Conservation (phyloP, 2,113 vertebrate genomes). For the Asarcornis scutulata region DNA sequence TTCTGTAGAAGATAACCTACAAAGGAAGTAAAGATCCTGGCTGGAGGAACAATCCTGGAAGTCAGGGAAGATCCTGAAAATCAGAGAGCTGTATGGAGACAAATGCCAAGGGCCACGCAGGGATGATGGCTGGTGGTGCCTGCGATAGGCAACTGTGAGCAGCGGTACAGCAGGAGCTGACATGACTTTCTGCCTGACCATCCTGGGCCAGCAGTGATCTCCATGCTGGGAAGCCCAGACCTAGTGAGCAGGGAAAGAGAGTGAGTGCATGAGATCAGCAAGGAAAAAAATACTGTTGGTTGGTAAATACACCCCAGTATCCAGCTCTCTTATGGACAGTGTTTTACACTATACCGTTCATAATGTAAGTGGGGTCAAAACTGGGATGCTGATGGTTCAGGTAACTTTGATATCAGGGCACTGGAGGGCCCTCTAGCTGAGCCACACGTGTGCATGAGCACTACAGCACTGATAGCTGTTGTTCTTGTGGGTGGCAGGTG, state of each 20-base stretch:
- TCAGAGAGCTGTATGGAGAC: neutral
- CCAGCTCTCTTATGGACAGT: neutral
- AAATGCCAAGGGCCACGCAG: neutral
- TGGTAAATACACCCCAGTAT: neutral
- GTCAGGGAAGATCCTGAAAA: neutral
- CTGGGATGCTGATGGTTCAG: neutral
- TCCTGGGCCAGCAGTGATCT: neutral
- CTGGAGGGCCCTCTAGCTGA: neutral
- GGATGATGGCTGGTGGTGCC: neutral
- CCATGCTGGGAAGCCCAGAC: neutral
- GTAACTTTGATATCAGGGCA: rapidly evolving
- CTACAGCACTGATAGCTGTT: no score
- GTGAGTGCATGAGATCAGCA: neutral
- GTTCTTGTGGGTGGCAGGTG: neutral
- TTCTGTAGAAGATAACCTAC: neutral
- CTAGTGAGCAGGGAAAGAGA: rapidly evolving
- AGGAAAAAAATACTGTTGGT: neutral
- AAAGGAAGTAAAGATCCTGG: neutral
- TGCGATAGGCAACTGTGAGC: neutral
- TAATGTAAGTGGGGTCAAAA: neutral
- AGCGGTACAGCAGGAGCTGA: neutral
- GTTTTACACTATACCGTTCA: neutral
- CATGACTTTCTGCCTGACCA: neutral
- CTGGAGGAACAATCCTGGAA: neutral
- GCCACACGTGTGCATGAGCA: neutral